phyloP scores from a whole-genome alignment of 1,140 invertebrate genomes.

The Orius laevigatus region DNA sequence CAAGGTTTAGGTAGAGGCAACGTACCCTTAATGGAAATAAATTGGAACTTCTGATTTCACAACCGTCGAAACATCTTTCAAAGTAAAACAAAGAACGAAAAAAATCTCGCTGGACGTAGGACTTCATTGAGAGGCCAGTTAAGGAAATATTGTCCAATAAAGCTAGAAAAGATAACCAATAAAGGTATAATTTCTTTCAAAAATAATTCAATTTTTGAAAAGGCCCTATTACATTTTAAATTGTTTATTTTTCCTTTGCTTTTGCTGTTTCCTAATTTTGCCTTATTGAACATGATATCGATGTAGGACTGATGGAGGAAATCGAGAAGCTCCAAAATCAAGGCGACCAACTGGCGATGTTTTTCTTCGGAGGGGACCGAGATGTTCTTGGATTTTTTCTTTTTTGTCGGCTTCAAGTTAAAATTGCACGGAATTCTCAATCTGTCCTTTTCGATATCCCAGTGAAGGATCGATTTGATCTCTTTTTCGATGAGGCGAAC shows the following conservation, averaged over 20 bases:
- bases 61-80: conserved; percentile 28
- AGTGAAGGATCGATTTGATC: conserved; percentile 6
- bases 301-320: conserved; percentile 2
- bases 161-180: conserved; percentile 28
- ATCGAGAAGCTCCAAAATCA: conserved; percentile 6
- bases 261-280: background rate
- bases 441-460: conserved; percentile 2
- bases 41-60: conserved; percentile 1
- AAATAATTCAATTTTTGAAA: background rate
- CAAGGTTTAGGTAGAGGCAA: no score
- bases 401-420: background rate
- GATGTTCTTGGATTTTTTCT: background rate
- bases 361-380: background rate
- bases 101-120: conserved; percentile 53
- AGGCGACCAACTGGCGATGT: background rate
- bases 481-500: conserved; percentile 4
- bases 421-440: no score
- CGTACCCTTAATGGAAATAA: conserved; percentile 1
- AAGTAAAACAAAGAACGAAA: conserved; percentile 54
- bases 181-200: background rate
- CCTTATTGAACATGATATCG: background rate
- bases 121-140: conserved; percentile 45
- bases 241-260: background rate
- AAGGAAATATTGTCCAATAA: conserved; percentile 43
- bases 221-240: background rate